Percentiles rank a stretch among this genome's conserved stretches.
Conservation (phyloP, 2,113 vertebrate species). For the Leucoraja erinaceus region DNA sequence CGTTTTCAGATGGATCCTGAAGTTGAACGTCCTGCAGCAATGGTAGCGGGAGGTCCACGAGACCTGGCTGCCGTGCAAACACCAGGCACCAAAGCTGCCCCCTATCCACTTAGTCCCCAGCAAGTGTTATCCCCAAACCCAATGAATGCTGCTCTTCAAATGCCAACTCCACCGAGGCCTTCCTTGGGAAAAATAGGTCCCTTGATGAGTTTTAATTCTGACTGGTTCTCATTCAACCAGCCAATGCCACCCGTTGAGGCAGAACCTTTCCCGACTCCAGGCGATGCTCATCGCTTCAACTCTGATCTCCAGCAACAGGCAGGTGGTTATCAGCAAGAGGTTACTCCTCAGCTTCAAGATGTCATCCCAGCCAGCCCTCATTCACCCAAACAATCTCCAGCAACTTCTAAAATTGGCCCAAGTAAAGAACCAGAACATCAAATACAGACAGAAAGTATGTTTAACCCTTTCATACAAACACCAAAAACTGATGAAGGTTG, state of each 20-base stretch:
- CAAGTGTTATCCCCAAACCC: not conserved
- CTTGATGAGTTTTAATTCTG: not conserved
- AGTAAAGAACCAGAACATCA: not conserved
- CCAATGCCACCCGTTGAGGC: not conserved
- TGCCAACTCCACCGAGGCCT: not conserved
- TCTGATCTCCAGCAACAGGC: not conserved
- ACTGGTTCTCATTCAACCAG: not conserved
- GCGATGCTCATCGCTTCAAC: not conserved
- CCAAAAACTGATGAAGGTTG: not conserved
- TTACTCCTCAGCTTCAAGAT: not conserved
- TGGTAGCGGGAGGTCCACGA: not conserved
- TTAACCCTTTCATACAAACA: not conserved
- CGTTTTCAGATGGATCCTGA: not conserved
- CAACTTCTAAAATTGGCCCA: not conserved
- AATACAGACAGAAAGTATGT: not conserved
- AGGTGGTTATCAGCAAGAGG: not conserved
- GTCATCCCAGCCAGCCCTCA: no score
- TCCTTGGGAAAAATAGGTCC: not conserved
- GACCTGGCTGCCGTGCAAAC: not conserved
- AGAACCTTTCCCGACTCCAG: not conserved
- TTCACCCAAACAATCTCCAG: no score
- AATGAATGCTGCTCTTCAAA: not conserved
- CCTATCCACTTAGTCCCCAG: not conserved
- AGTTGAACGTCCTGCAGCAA: no score
- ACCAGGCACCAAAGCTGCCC: not conserved